Evolutionary conservation across 2,797 vertebrate species (phyloP).

Genomic region (Takifugu ocellatus): DNA sequence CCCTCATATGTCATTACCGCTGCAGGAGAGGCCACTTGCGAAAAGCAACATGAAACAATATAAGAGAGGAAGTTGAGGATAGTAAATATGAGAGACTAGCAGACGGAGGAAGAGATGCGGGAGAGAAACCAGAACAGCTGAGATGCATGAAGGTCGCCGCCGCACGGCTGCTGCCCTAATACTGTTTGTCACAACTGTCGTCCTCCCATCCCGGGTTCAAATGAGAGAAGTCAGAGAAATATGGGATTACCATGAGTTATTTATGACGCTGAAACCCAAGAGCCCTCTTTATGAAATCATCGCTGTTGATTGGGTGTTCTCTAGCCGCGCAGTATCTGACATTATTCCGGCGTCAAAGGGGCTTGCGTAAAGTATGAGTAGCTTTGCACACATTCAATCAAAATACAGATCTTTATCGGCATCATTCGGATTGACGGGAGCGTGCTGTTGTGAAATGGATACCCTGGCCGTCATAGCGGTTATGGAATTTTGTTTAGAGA

Average conservation of each 20-base stretch:
- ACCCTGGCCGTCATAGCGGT: constrained; percentile 70
- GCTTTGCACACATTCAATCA: constrained; percentile 78
- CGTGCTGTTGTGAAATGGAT: constrained; percentile 79
- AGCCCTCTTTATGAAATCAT: constrained; percentile 76
- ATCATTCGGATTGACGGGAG: constrained; percentile 73
- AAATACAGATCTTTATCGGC: constrained; percentile 78
- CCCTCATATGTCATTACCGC: constrained; percentile 29
- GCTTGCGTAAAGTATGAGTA: constrained; percentile 69
- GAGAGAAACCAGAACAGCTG: constrained; percentile 58
- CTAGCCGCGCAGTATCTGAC: constrained; percentile 63
- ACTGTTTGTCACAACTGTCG: constrained; percentile 78
- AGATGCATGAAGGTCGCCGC: constrained; percentile 64
- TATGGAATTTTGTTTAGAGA: constrained; percentile 70
- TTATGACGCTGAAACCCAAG: constrained; percentile 81
- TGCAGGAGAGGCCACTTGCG: constrained; percentile 18
- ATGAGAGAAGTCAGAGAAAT: constrained; percentile 79
- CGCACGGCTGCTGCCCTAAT: constrained; percentile 63
- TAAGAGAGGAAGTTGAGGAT: constrained; percentile 26
- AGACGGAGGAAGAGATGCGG: constrained; percentile 57
- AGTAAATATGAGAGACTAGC: constrained; percentile 50
- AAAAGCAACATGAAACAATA: constrained; percentile 26
- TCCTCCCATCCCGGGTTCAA: constrained; percentile 70
- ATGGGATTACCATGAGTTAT: constrained; percentile 81
- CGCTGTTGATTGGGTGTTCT: constrained; percentile 67
- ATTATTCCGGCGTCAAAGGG: constrained; percentile 76